These are phyloP conservation scores for Hanleya hanleyi DNA, from an alignment of 2,888 invertebrate species.

Conservation along the genomic window DNA sequence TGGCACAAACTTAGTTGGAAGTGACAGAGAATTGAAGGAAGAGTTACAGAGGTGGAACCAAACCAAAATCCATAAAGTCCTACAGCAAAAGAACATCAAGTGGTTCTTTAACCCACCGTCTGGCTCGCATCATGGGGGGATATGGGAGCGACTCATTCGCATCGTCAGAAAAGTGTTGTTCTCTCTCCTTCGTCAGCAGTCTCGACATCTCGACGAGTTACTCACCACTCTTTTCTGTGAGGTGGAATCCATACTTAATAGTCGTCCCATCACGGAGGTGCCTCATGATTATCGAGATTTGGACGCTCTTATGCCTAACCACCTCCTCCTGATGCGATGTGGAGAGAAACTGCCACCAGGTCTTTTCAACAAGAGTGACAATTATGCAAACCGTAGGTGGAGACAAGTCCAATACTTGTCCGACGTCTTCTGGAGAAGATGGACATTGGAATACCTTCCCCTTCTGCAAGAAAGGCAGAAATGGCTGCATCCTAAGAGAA, in stretches of 20 bases:
- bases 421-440: neutral
- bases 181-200: neutral
- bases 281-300: neutral
- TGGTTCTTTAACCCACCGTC: neutral
- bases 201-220: neutral
- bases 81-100: neutral
- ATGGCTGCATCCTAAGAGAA: neutral
- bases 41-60: neutral
- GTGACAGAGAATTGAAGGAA: neutral
- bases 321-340: neutral
- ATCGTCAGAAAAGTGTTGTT: neutral
- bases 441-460: constrained; percentile 4
- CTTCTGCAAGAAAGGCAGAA: neutral
- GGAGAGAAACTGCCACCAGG: neutral
- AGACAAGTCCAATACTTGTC: neutral
- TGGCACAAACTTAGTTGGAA: neutral
- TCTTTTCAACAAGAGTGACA: neutral
- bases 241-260: neutral
- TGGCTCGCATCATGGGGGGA: neutral
- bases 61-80: neutral
- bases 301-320: neutral
- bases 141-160: neutral
- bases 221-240: neutral
- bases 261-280: neutral
- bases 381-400: neutral